Evolutionary conservation across 2,113 vertebrate species (phyloP).

Genomic region (Nansenia antarctica): DNA sequence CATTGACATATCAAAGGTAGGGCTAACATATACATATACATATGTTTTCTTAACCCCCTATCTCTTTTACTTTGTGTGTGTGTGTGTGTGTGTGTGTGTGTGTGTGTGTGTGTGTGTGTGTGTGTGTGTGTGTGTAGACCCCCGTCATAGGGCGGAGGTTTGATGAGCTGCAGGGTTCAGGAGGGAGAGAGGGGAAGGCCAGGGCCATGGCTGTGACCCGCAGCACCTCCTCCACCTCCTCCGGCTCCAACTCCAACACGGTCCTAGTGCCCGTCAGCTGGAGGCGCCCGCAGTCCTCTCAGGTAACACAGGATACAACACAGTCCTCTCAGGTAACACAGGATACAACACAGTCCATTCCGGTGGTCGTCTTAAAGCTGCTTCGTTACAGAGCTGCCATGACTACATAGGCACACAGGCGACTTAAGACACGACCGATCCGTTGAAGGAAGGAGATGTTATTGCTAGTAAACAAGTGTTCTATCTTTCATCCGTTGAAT

Average conservation of each 20-base stretch:
- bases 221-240: slow-evolving; percentile 95
- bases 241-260: slow-evolving; percentile 95
- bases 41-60: no score
- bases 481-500: background rate
- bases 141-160: slow-evolving; percentile 92
- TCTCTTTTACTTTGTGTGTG: no score
- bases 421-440: no score
- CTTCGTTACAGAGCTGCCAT: no score
- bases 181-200: slow-evolving; percentile 89
- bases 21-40: no score
- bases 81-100: no score
- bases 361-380: no score
- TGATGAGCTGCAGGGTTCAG: slow-evolving; percentile 89
- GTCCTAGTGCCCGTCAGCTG: slow-evolving; percentile 98
- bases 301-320: slow-evolving; percentile 72
- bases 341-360: no score
- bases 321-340: background rate
- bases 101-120: background rate
- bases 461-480: background rate
- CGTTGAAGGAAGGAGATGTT: background rate
- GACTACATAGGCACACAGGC: no score
- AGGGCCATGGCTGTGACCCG: slow-evolving; percentile 91
- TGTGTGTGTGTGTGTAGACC: slow-evolving; percentile 71
- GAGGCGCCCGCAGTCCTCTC: slow-evolving; percentile 95
- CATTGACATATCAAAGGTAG: no score